Base-by-base conservation (phyloP, 1,140 invertebrate species). In the Drosophila malerkotliana region DNA sequence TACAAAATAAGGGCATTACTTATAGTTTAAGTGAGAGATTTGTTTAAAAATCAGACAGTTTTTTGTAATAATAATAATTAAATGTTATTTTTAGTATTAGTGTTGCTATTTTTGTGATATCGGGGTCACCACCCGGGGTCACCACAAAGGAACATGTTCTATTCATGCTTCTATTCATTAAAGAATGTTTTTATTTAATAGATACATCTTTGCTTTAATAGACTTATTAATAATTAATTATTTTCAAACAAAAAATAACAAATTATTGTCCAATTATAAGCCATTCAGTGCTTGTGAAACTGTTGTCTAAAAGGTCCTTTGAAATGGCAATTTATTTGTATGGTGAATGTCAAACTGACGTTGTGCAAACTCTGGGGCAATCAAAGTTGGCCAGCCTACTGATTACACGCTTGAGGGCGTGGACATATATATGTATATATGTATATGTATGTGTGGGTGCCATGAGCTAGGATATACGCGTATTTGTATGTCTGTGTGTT, bases 301-400 rank as follows among this genome's bases (percentile, higher is more conserved):
- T 53, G 30, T 51, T 2, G 21, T 21, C 15, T 30, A 8, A 37
- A 63, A 60, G 44, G 44, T 21, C 57, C 45, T 61, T 66, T 30
- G 32, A 30, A 37, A 60, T 61, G 32, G 45, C n/a, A 18, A 14
- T 44, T 15, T 44, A 44, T 44, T 15, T 8, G 26, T 24, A 26
- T 14, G 41, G 63, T 52, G 63, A 52, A 34, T 63, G 59, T 52
- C 63, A 67, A 67, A 67, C 63, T 61, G 44, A 15, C 44, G 61
- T 37, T 66, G 57, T 26, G 15, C 21, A 28, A 44, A 44, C 39
- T 28, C 8, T 21, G 41, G 37, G 60, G 60, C 53, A 63, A 63
- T 63, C 53, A 63, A 60, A 34, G 39, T 8, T n/a, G 56, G 44
- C 44, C 44, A 44, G 58, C 63, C 60, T 51, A 44, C 34, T 51